Evolutionary conservation across 2,113 vertebrate genomes (phyloP), one percentile per base, ranked within the genome.

Genomic region (Sinocyclocheilus anophthalmus): DNA sequence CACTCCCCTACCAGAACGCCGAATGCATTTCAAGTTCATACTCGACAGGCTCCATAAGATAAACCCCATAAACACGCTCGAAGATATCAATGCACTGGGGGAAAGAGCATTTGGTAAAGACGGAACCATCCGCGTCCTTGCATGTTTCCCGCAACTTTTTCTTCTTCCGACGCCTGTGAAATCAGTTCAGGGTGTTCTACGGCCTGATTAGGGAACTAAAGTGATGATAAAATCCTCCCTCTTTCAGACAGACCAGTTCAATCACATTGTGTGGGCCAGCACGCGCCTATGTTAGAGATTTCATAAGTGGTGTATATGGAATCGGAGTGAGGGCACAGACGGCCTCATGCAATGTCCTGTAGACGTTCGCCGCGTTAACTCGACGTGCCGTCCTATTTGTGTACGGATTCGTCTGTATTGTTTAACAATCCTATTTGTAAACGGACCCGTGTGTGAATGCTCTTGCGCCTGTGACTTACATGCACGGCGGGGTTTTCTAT

Each of bases 321-420:
- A 89, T 90, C 88, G 84, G 85, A 75, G 84, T 86, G 85, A 89
- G 89, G 89, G n/a, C 85, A 77, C 84, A 87, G 84, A 87, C 67
- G 85, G 83, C 79, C 87, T 89, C 88, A 90, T 84, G 85, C 84
- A n/a, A n/a, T 92, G 50, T 89, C 88, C 91, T 92, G 91, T 89
- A 89, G 70, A 67, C 72, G 80, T 87, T 61, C 63, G 91, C 89
- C 73, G 91, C 92, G 89, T 93, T 77, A 87, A 85, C 80, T 88
- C 90, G 90, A 88, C 92, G 93, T 89, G 93, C 93, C 93, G 93
- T 94, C 91, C 91, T 87, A 87, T 93, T n/a, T n/a, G n/a, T 92
- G 92, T 92, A 93, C 92, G 91, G 85, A 90, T 92, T 88, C 89
- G 92, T 93, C 91, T 91, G 88, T 93, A 88, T 91, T 94, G n/a